These are phyloP conservation scores for Drosophila percnosoma DNA, from an alignment of 2,888 invertebrate genomes.

Conservation along the genomic window DNA sequence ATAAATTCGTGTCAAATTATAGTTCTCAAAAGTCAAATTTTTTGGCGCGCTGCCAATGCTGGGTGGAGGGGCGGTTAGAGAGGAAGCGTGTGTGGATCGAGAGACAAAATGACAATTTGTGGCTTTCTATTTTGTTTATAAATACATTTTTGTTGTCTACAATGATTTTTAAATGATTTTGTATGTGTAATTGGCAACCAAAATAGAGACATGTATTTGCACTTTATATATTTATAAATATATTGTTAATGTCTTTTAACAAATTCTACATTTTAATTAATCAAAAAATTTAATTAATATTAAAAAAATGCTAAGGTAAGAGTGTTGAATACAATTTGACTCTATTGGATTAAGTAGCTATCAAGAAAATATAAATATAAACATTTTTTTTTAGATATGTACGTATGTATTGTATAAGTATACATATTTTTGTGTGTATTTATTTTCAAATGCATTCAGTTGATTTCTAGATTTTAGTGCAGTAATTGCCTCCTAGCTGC, in stretches of 20 bases:
- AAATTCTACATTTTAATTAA: conserved; percentile 15
- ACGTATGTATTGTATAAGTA: not conserved
- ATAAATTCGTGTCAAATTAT: conserved; percentile 79
- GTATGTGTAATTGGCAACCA: conserved; percentile 39
- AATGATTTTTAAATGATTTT: conserved; percentile 36
- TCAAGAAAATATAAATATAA: not conserved
- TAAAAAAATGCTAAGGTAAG: not conserved
- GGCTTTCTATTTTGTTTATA: conserved; percentile 32
- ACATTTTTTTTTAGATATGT: not conserved
- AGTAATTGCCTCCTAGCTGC: not conserved
- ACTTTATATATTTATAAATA: conserved; percentile 23
- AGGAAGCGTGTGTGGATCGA: not conserved
- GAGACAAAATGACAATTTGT: conserved; percentile 38
- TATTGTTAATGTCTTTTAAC: conserved; percentile 21
- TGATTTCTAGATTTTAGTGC: not conserved
- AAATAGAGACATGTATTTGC: conserved; percentile 41
- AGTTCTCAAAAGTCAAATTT: conserved; percentile 70
- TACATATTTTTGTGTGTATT: too few relatives aligned
- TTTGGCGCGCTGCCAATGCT: conserved; percentile 51
- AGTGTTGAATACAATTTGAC: not conserved
- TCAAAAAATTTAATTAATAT: too few relatives aligned
- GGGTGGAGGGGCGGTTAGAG: not conserved
- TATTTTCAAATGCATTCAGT: not conserved
- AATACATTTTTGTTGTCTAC: conserved; percentile 31
- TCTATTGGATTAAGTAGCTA: not conserved